These are phyloP conservation scores for Meganola albula DNA, from an alignment of 2,888 invertebrate genomes.

Conservation along the genomic window DNA sequence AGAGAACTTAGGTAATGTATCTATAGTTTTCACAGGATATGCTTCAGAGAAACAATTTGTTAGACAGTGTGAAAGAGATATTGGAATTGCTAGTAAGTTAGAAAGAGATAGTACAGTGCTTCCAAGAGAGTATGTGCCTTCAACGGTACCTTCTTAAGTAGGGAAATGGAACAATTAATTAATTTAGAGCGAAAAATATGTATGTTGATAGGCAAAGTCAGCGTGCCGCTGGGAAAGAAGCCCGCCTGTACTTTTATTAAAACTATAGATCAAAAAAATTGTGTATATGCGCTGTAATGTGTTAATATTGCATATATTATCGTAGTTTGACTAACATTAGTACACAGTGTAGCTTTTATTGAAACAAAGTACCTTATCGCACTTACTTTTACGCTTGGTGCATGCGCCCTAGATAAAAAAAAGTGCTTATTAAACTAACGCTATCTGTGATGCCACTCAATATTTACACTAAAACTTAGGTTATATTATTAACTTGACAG, in stretches of 20 bases:
- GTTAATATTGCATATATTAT: conserved; percentile 15
- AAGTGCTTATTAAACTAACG: too few relatives aligned
- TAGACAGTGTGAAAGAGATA: conserved; percentile 52
- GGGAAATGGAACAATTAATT: conserved; percentile 72
- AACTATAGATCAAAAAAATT: conserved; percentile 52
- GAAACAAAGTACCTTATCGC: too few relatives aligned
- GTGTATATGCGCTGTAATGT: conserved; percentile 19
- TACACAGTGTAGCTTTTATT: too few relatives aligned
- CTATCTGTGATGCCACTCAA: too few relatives aligned
- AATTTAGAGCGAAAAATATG: conserved; percentile 69
- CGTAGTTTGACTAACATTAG: too few relatives aligned
- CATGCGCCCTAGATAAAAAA: too few relatives aligned
- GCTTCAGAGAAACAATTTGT: conserved; percentile 49
- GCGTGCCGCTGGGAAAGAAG: conserved; percentile 24
- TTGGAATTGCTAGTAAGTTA: too few relatives aligned
- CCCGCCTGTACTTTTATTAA: conserved; percentile 51
- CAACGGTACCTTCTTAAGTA: conserved; percentile 48
- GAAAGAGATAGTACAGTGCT: too few relatives aligned
- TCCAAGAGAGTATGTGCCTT: too few relatives aligned
- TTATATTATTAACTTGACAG: too few relatives aligned
- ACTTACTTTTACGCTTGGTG: too few relatives aligned
- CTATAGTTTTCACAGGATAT: conserved; percentile 37
- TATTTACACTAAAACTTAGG: too few relatives aligned
- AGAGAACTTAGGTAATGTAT: conserved; percentile 25
- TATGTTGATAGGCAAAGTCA: conserved; percentile 40